phyloP scores from a whole-genome alignment of 2,888 invertebrate species.

The Melitaea athalia region DNA sequence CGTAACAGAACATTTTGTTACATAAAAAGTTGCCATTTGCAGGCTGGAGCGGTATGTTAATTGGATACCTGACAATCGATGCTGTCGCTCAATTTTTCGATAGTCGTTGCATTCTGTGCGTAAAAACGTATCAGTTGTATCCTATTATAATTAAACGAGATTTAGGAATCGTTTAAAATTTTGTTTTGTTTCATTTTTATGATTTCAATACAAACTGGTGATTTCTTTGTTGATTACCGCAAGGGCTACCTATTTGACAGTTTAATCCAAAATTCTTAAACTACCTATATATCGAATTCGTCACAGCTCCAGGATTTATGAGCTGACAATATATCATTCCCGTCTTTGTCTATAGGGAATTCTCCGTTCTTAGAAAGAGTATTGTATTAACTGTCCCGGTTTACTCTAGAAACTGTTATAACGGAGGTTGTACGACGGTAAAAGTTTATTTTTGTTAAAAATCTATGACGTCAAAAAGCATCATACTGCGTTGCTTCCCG shows the following conservation, averaged over 20 bases:
- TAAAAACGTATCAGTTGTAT: conserved; percentile 8
- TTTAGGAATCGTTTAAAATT: background rate
- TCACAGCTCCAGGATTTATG: conserved; percentile 66
- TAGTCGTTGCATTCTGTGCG: conserved; percentile 30
- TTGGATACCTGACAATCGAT: conserved; percentile 62
- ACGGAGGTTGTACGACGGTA: conserved; percentile 66
- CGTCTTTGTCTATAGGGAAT: conserved; percentile 66
- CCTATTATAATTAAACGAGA: background rate
- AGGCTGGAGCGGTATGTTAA: conserved; percentile 65
- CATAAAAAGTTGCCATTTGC: conserved; percentile 68
- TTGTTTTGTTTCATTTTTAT: background rate
- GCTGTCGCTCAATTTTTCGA: conserved; percentile 47
- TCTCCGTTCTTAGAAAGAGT: conserved; percentile 67
- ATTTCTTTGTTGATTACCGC: conserved; percentile 50
- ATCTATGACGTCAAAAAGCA: conserved; percentile 74
- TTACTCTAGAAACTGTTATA: conserved; percentile 78
- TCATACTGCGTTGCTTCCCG: conserved; percentile 60
- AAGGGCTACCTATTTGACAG: conserved; percentile 54
- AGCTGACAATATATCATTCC: conserved; percentile 65
- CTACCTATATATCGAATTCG: conserved; percentile 65
- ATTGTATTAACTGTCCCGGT: conserved; percentile 69
- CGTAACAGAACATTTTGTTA: conserved; percentile 59
- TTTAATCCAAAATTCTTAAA: conserved; percentile 53
- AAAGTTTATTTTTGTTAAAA: conserved; percentile 73
- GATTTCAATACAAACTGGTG: background rate